phyloP scores from a whole-genome alignment of 2,888 invertebrate genomes.

The Drosophila helvetica region DNA sequence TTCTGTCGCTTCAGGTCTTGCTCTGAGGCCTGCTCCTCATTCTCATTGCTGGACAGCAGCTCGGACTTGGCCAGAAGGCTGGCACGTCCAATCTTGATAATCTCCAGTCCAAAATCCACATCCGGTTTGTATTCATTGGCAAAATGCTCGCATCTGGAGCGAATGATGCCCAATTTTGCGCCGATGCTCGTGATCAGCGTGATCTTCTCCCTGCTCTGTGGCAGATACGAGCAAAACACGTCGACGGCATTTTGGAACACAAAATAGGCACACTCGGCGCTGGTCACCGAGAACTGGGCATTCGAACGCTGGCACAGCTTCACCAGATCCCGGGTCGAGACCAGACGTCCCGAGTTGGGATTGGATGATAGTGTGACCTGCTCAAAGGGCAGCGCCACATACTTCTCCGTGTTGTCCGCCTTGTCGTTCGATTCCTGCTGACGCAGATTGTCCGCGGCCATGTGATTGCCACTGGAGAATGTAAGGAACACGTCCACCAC shows the following conservation, averaged over 20 bases:
- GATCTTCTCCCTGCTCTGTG: slow-evolving; percentile 87
- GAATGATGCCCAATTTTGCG: slow-evolving; percentile 91
- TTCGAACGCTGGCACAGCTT: slow-evolving; percentile 94
- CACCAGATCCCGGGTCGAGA: slow-evolving; percentile 94
- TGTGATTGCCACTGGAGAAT: slow-evolving; percentile 90
- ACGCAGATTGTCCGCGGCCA: slow-evolving; percentile 81
- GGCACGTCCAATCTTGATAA: slow-evolving; percentile 90
- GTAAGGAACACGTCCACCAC: slow-evolving; percentile 93
- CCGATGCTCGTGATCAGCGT: slow-evolving; percentile 90
- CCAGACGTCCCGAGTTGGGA: slow-evolving; percentile 86
- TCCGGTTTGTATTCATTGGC: slow-evolving; percentile 91
- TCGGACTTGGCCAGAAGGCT: slow-evolving; percentile 83
- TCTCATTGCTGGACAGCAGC: slow-evolving; percentile 28
- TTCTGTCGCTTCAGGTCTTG: slow-evolving; percentile 76
- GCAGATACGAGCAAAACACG: slow-evolving; percentile 93
- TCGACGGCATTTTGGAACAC: slow-evolving; percentile 94
- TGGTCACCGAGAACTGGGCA: slow-evolving; percentile 89
- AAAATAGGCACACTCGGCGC: slow-evolving; percentile 84
- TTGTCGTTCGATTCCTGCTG: slow-evolving; percentile 83
- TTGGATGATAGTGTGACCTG: slow-evolving; percentile 64
- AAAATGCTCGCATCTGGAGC: slow-evolving; percentile 92
- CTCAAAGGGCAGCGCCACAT: slow-evolving; percentile 79
- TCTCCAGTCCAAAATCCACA: slow-evolving; percentile 85
- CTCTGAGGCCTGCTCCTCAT: slow-evolving; percentile 32
- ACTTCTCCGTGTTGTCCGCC: slow-evolving; percentile 72